These are phyloP conservation scores for Sebastes miniatus DNA, from an alignment of 2,797 vertebrate species.

Conservation along the genomic window DNA sequence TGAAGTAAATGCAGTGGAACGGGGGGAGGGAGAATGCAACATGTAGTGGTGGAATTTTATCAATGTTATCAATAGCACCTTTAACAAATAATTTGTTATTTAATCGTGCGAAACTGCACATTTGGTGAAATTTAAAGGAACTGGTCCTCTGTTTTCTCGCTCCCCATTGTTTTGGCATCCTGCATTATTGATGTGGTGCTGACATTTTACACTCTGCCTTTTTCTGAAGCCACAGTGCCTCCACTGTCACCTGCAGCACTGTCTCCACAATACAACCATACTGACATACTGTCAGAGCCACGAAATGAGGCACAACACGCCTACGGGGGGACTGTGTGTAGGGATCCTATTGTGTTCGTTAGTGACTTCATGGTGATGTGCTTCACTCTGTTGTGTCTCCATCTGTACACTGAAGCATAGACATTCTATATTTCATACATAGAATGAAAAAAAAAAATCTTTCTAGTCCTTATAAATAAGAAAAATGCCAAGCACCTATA, in stretches of 20 bases:
- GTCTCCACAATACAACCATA: constrained; percentile 6
- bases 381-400: background rate
- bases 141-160: background rate
- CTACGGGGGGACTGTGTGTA: background rate
- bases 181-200: constrained; percentile 67
- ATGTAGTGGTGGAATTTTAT: no score
- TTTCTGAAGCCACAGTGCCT: constrained; percentile 13
- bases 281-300: background rate
- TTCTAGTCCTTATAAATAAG: no score
- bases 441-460: background rate
- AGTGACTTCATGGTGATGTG: background rate
- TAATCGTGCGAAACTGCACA: background rate
- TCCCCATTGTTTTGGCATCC: constrained; percentile 31
- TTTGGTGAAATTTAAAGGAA: background rate
- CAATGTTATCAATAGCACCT: no score
- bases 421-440: background rate
- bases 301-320: background rate
- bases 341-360: background rate
- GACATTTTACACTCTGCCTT: constrained; percentile 55
- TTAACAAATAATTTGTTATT: background rate
- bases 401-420: background rate
- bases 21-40: no score
- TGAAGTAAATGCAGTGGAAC: background rate
- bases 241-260: constrained; percentile 47
- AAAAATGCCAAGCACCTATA: background rate